Percentiles rank a stretch among this genome's conserved stretches.
Evolutionary conservation across 2,888 invertebrate species (phyloP).

Genomic region (Lepidochitona cinerea): DNA sequence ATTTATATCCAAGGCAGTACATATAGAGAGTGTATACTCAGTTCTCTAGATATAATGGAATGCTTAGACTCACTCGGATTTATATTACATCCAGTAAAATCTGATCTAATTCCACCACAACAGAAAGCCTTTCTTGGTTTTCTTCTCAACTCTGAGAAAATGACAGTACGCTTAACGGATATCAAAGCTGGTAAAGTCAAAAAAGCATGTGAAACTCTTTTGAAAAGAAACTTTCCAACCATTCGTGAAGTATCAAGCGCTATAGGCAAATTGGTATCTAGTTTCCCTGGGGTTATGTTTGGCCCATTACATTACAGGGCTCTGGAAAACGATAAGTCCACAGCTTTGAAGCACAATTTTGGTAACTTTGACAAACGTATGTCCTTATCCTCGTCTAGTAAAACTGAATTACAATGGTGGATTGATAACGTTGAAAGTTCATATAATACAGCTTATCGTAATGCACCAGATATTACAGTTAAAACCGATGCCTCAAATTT

Average conservation of each 20-base stretch:
- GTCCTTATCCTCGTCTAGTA: too few species aligned
- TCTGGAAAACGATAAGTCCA: too few species aligned
- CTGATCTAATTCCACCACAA: conserved; percentile 14
- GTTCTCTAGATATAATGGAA: conserved; percentile 9
- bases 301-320: conserved; percentile 30
- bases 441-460: too few species aligned
- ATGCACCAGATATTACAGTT: too few species aligned
- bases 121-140: neutral
- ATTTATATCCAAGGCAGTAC: conserved; percentile 13
- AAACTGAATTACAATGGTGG: too few species aligned
- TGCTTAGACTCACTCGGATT: conserved; percentile 18
- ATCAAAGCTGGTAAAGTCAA: conserved; percentile 10
- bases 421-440: too few species aligned
- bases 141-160: neutral
- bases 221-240: conserved; percentile 6
- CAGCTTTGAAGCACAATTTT: too few species aligned
- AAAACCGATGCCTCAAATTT: too few species aligned
- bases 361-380: too few species aligned
- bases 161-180: conserved; percentile 15
- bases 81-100: conserved; percentile 23
- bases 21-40: conserved; percentile 13
- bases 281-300: conserved; percentile 26
- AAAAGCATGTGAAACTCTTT: conserved; percentile 15
- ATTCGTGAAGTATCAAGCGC: conserved; percentile 22
- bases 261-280: conserved; percentile 26